Conservation (phyloP, 2,888 invertebrate species). For the Protonemura montana region DNA sequence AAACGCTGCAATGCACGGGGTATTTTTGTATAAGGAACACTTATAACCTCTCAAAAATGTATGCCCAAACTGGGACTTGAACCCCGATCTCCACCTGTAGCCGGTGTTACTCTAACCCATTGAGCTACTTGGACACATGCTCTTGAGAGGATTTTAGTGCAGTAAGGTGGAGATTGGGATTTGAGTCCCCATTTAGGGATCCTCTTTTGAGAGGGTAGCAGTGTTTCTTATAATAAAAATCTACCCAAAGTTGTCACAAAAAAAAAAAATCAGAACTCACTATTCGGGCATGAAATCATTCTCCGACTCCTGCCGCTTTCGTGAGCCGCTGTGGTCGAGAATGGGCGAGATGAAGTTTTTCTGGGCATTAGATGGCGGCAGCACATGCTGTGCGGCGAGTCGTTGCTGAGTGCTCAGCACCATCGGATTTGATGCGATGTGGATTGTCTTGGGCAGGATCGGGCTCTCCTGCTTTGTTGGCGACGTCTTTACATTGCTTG, state of each 20-base stretch:
- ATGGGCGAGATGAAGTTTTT: conserved; percentile 67
- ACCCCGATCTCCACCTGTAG: too few species aligned
- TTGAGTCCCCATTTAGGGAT: too few species aligned
- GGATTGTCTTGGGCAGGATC: conserved; percentile 51
- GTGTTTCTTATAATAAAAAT: conserved; percentile 1
- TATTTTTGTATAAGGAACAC: too few species aligned
- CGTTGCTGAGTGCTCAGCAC: conserved; percentile 49
- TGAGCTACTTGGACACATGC: too few species aligned
- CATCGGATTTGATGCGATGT: conserved; percentile 50
- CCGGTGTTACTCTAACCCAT: too few species aligned
- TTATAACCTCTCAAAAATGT: too few species aligned
- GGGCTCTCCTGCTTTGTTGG: conserved; percentile 48
- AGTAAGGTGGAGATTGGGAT: too few species aligned
- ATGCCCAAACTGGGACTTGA: too few species aligned
- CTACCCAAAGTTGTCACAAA: not conserved
- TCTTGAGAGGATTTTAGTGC: too few species aligned
- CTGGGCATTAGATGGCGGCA: conserved; percentile 46
- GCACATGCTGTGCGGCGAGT: conserved; percentile 47
- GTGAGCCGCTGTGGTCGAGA: conserved; percentile 65
- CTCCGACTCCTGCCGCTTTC: conserved; percentile 68
- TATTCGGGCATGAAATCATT: conserved; percentile 66
- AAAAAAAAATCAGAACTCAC: conserved; percentile 55
- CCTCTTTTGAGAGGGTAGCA: too few species aligned
- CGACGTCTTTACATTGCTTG: conserved; percentile 51
- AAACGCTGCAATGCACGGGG: too few species aligned